These are phyloP conservation scores for Polypterus bichir DNA, from an alignment of 2,113 vertebrate species.

Conservation along the genomic window DNA sequence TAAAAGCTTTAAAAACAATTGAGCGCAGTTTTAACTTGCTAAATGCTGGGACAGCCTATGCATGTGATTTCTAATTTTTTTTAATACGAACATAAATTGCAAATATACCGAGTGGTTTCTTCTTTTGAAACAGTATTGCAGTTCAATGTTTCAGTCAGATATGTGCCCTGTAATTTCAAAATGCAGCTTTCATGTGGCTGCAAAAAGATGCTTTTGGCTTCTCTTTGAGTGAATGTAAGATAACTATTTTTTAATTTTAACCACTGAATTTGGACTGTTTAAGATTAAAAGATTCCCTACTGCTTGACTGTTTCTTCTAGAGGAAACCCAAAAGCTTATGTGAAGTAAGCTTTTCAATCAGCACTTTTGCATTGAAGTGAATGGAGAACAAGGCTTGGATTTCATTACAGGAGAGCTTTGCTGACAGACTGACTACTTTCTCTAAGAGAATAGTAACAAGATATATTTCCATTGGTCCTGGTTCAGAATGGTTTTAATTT, in stretches of 20 bases:
- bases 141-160: no score
- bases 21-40: no score
- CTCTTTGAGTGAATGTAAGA: not conserved
- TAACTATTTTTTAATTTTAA: not conserved
- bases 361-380: conserved; percentile 30
- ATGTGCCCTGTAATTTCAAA: no score
- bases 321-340: conserved; percentile 25
- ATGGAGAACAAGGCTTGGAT: conserved; percentile 19
- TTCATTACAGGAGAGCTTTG: conserved; percentile 26
- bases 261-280: not conserved
- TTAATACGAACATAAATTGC: no score
- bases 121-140: no score
- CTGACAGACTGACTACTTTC: conserved; percentile 33
- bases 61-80: no score
- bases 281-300: not conserved
- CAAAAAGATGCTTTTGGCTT: not conserved
- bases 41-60: no score
- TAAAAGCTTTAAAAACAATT: no score
- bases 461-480: conserved; percentile 22
- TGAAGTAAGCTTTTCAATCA: conserved; percentile 33
- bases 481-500: conserved; percentile 6
- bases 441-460: conserved; percentile 18
- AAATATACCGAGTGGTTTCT: no score
- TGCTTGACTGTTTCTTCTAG: conserved; percentile 18
- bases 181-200: no score